phyloP scores from a whole-genome alignment of 35 echinoderm and acorn worm species.

The Nesometra sesokonis region DNA sequence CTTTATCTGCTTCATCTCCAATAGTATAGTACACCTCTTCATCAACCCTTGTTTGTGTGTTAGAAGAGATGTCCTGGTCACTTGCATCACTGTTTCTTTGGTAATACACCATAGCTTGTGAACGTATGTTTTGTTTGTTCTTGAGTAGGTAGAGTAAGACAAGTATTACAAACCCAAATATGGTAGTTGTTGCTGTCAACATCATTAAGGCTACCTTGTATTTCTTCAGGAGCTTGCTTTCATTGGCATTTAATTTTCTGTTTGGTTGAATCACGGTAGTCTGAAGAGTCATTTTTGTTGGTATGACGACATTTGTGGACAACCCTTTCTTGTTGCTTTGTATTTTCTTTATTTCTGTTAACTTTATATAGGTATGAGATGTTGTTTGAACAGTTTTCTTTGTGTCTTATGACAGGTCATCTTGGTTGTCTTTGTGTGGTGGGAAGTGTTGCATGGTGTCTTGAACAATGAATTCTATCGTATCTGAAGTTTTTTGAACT shows the following conservation, averaged over 20 bases:
- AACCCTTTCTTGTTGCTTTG: too few relatives aligned
- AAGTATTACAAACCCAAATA: neutral
- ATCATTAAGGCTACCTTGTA: neutral
- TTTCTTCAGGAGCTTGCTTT: neutral
- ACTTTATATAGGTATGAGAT: too few relatives aligned
- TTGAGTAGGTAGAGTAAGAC: neutral
- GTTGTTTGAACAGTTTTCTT: neutral
- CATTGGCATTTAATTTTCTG: too few relatives aligned
- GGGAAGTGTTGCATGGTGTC: neutral
- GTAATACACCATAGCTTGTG: neutral
- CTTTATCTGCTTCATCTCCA: too few relatives aligned
- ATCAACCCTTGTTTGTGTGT: too few relatives aligned
- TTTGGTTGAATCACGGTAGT: neutral
- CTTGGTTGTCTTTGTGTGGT: neutral
- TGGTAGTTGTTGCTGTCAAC: neutral
- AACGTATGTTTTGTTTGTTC: too few relatives aligned
- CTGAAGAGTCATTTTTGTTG: neutral
- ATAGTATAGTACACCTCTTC: too few relatives aligned
- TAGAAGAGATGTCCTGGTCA: too few relatives aligned
- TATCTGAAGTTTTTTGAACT: neutral
- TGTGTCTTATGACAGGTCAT: too few relatives aligned
- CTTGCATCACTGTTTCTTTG: too few relatives aligned
- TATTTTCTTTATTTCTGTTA: too few relatives aligned
- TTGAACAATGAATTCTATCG: neutral
- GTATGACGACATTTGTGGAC: too few relatives aligned